Evolutionary conservation across 2,797 vertebrate species (phyloP), one percentile per base, ranked within the genome.

Genomic region (Clarias laeviceps): DNA sequence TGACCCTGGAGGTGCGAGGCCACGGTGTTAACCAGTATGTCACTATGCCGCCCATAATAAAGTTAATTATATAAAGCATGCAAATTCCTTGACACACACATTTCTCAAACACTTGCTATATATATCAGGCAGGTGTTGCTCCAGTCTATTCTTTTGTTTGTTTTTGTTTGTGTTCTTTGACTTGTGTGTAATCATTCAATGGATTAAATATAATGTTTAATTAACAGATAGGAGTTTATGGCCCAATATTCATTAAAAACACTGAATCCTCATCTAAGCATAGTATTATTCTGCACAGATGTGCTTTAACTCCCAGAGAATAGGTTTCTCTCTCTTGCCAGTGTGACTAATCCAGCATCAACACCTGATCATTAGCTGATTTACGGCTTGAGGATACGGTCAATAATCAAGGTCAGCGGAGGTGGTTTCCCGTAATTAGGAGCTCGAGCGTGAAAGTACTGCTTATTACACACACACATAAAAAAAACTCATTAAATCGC

Each of bases 321-420:
- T 29, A 20, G 27, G 32, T 85, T 57, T 74, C 72, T 65, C 29
- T 5, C 5, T 34, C 54, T 74, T 45, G 27, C 20, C 56, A 54
- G 64, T n/a, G 37, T 70, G 32, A 66, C 85, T 83, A 82, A 82
- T 86, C 65, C 32, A 24, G 70, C 70, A 45, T 82, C 78, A 82
- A 74, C 65, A 86, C 73, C 65, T 82, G 80, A 86, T 86, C 85
- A 82, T 82, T 86, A 82, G 54, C 80, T 77, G 85, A 86, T 86
- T 86, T 86, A 69, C 62, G 3, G 72, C 85, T 27, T 37, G 32
- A 69, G 85, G 61, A 69, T 22, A 11, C 1, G 40, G 54, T 50
- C 72, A 56, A 11, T 68, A 77, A 61, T 68, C 80, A 86, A 77
- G 85, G 85, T 86, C 79, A 74, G 59, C 20, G 50, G 78, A 56